These are phyloP conservation scores for Avahi laniger DNA, from an alignment of 2,797 vertebrate genomes.

Conservation along the genomic window DNA sequence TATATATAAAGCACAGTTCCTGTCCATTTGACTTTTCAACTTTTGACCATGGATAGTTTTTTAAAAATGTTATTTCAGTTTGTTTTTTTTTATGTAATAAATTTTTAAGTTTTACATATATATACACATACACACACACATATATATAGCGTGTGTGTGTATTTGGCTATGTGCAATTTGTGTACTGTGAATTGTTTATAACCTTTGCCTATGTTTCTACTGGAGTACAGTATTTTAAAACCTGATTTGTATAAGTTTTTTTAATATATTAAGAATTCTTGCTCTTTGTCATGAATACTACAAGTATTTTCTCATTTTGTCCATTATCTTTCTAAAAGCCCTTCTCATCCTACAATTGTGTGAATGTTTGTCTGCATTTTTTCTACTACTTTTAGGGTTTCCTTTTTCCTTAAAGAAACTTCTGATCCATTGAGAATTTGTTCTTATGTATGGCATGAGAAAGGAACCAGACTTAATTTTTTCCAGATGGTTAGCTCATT, in stretches of 20 bases:
- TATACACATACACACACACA: too few species aligned
- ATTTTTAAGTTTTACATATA: neutral
- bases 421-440: neutral
- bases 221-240: neutral
- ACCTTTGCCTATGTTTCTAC: neutral
- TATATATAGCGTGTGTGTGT: fast-evolving
- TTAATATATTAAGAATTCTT: neutral
- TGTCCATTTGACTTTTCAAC: neutral
- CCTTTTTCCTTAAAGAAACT: conserved; percentile 2
- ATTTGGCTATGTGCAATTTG: neutral
- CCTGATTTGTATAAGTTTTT: neutral
- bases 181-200: neutral
- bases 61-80: neutral
- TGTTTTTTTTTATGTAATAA: neutral
- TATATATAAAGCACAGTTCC: neutral
- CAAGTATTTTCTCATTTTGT: neutral
- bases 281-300: neutral
- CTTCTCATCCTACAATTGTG: neutral
- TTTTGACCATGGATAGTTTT: neutral
- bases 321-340: conserved; percentile 12
- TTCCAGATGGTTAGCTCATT: neutral
- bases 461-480: neutral
- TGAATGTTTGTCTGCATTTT: neutral
- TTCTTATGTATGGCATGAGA: neutral
- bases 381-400: conserved; percentile 42